Evolutionary conservation across 1,140 invertebrate genomes (phyloP).

Genomic region (Agraylea sexmaculata): DNA sequence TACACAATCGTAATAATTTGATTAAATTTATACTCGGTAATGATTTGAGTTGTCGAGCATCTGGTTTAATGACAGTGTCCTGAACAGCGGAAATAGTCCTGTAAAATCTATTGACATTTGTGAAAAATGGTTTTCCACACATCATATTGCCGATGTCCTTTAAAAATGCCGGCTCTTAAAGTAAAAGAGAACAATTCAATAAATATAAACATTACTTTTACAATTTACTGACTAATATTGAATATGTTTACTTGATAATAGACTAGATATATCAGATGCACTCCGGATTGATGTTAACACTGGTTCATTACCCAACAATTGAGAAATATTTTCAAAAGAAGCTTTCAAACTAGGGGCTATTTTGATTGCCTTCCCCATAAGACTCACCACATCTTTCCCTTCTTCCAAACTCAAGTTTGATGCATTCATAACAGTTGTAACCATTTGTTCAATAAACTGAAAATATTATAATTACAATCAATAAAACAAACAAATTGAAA

Average conservation of each 20-base stretch:
- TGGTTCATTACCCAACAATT: conserved; percentile 26
- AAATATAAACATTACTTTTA: conserved; percentile 3
- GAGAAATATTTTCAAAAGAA: conserved; percentile 24
- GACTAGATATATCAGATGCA: conserved; percentile 7
- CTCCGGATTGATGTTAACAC: conserved; percentile 26
- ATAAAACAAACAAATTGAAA: conserved; percentile 1
- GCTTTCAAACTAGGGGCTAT: conserved; percentile 35
- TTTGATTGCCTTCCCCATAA: conserved; percentile 33
- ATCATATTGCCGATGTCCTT: conserved; percentile 43
- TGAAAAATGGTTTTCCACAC: conserved; percentile 45
- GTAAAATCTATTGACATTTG: conserved; percentile 35
- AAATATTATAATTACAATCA: conserved; percentile 15
- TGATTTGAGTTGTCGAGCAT: conserved; percentile 39
- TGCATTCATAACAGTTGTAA: conserved; percentile 36
- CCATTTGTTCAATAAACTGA: conserved; percentile 32
- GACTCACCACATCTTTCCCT: conserved; percentile 32
- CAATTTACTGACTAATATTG: not conserved
- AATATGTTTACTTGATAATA: conserved; percentile 14
- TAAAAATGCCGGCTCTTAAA: conserved; percentile 33
- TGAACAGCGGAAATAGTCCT: conserved; percentile 39
- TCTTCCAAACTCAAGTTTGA: conserved; percentile 39
- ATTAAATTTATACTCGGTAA: conserved; percentile 41
- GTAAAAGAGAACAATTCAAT: conserved; percentile 3
- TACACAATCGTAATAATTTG: not conserved
- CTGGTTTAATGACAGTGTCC: conserved; percentile 39